phyloP scores from a whole-genome alignment of 2,888 invertebrate species.

The Hemaris fuciformis region DNA sequence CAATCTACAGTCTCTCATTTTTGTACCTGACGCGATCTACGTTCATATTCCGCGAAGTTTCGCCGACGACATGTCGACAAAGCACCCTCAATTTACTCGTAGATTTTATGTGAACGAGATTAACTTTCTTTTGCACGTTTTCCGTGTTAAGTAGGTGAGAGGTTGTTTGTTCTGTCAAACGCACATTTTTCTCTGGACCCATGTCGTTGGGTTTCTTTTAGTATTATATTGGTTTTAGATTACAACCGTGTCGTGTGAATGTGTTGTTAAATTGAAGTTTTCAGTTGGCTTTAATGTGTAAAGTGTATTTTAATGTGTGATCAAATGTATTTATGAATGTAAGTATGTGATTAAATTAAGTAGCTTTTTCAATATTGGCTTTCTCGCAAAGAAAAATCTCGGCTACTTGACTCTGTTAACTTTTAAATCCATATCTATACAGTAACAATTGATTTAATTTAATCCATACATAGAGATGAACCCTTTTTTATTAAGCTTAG shows the following conservation, averaged over 20 bases:
- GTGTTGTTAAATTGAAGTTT: no score
- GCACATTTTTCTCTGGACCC: not conserved
- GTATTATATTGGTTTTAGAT: not conserved
- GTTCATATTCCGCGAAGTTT: conserved; percentile 25
- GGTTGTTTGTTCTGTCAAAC: conserved; percentile 15
- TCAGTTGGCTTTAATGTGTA: not conserved
- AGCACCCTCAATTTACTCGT: conserved; percentile 15
- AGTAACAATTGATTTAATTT: no score
- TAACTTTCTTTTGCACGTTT: conserved; percentile 11
- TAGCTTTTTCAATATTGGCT: no score
- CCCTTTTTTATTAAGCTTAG: no score
- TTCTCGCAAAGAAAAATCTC: no score
- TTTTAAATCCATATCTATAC: no score
- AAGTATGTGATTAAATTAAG: no score
- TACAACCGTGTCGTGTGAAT: not conserved
- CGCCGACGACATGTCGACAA: conserved; percentile 7
- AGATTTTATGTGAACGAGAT: conserved; percentile 10
- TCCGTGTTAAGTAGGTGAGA: conserved; percentile 7
- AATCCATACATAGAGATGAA: no score
- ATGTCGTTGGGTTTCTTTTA: not conserved
- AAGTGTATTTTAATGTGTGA: not conserved
- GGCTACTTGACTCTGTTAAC: no score
- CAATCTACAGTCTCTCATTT: conserved; percentile 20
- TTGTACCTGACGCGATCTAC: conserved; percentile 29
- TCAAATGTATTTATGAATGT: not conserved